Conservation (phyloP, 2,888 invertebrate species). For the Parochlus steinenii region DNA sequence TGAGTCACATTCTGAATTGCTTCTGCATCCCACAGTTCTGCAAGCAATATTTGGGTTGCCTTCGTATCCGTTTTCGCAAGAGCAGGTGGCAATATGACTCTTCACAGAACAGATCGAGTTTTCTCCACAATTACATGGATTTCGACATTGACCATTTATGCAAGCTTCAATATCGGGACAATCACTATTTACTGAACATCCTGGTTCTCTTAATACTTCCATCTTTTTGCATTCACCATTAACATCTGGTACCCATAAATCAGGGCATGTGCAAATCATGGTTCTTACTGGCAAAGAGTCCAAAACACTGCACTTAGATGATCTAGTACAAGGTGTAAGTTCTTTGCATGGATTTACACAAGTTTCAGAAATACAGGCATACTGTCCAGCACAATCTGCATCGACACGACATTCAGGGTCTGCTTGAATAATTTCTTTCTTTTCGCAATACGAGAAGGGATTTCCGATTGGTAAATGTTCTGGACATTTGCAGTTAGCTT, state of each 20-base stretch:
- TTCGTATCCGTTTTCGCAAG: conserved; percentile 66
- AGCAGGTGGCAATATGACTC: conserved; percentile 74
- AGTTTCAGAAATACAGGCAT: conserved; percentile 62
- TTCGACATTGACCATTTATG: conserved; percentile 68
- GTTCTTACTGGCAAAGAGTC: conserved; percentile 76
- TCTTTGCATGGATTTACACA: conserved; percentile 65
- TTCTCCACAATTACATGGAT: conserved; percentile 75
- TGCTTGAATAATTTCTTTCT: conserved; percentile 30
- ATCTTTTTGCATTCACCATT: conserved; percentile 63
- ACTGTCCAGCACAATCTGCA: conserved; percentile 59
- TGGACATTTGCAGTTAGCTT: conserved; percentile 68
- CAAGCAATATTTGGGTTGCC: conserved; percentile 76
- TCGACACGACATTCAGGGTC: conserved; percentile 59
- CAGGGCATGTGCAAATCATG: conserved; percentile 75
- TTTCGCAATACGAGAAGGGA: conserved; percentile 59
- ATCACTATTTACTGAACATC: conserved; percentile 64
- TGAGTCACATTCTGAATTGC: conserved; percentile 67
- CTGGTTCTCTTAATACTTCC: conserved; percentile 48
- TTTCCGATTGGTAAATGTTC: conserved; percentile 61
- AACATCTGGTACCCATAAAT: conserved; percentile 65
- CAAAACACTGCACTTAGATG: conserved; percentile 63
- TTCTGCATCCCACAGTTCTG: conserved; percentile 62
- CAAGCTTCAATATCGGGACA: conserved; percentile 67
- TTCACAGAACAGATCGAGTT: conserved; percentile 67
- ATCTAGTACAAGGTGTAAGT: conserved; percentile 57